phyloP scores from a whole-genome alignment of 2,888 invertebrate species.

The Netelia fuscicornis region DNA sequence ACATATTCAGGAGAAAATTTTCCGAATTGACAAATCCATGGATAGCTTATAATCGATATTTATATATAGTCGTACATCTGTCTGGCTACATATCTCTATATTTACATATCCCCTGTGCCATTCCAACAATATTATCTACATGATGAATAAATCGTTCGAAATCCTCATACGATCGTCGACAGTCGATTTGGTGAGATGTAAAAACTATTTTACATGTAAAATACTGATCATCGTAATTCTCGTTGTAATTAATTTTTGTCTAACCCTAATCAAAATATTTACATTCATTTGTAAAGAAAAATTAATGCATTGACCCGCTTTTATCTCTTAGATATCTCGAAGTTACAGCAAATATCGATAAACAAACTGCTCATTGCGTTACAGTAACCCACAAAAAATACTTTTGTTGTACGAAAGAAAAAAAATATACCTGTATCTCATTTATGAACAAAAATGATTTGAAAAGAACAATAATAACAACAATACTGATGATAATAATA shows the following conservation, averaged over 20 bases:
- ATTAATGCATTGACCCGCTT: too few relatives aligned
- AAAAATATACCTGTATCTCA: not conserved
- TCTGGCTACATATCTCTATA: slow-evolving; percentile 12
- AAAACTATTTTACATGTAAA: not conserved
- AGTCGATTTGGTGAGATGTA: slow-evolving; percentile 19
- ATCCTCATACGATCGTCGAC: slow-evolving; percentile 29
- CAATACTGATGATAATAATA: slow-evolving; percentile 21
- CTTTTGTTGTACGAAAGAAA: not conserved
- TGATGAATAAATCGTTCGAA: slow-evolving; percentile 39
- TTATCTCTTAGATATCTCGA: too few relatives aligned
- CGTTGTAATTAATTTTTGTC: too few relatives aligned
- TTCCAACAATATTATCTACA: slow-evolving; percentile 41
- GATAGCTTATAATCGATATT: slow-evolving; percentile 51
- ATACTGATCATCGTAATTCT: too few relatives aligned
- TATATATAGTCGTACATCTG: slow-evolving; percentile 20
- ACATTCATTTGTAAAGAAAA: too few relatives aligned
- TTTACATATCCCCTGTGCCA: slow-evolving; percentile 34
- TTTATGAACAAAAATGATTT: too few relatives aligned
- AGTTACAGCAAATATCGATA: too few relatives aligned
- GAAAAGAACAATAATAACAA: not conserved
- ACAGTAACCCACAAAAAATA: not conserved
- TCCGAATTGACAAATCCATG: slow-evolving; percentile 42
- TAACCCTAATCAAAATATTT: too few relatives aligned
- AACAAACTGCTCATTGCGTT: too few relatives aligned
- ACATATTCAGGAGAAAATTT: slow-evolving; percentile 50